These are phyloP conservation scores for Heliothis virescens DNA, from an alignment of 1,140 invertebrate species.

Conservation along the genomic window DNA sequence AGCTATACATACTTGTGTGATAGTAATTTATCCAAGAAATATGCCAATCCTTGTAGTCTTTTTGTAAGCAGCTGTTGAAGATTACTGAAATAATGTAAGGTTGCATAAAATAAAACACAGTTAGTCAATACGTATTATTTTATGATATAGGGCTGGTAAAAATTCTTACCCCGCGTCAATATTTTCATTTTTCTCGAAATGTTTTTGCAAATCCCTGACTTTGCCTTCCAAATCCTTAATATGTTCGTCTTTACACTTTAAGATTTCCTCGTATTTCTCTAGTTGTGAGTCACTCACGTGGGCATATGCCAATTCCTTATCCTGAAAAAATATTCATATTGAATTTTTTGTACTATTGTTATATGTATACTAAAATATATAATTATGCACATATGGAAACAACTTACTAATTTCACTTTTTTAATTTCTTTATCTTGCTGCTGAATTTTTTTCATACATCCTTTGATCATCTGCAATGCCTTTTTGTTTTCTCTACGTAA, in stretches of 20 bases:
- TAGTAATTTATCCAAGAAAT: conserved; percentile 90
- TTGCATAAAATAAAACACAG: background rate
- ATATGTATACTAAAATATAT: background rate
- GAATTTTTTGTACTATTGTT: background rate
- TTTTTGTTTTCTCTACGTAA: conserved; percentile 88
- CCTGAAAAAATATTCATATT: conserved; percentile 57
- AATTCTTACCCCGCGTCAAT: conserved; percentile 67
- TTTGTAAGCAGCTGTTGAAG: conserved; percentile 87
- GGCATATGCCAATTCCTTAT: conserved; percentile 76
- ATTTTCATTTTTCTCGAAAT: conserved; percentile 65
- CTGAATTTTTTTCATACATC: conserved; percentile 80
- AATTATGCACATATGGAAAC: background rate
- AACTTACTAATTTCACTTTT: conserved; percentile 76
- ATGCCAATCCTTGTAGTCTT: conserved; percentile 90
- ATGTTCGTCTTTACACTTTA: conserved; percentile 83
- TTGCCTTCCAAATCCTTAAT: conserved; percentile 80
- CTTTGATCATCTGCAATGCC: conserved; percentile 87
- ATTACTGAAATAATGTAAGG: conserved; percentile 71
- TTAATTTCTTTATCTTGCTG: conserved; percentile 82
- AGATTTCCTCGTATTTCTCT: conserved; percentile 82
- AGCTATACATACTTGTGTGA: conserved; percentile 87
- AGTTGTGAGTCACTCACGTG: conserved; percentile 78
- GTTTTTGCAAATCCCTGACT: conserved; percentile 74
- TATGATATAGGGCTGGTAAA: too few species aligned
- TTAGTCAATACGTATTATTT: background rate